phyloP scores from a whole-genome alignment of 2,888 invertebrate species.

The Vanessa cardui region DNA sequence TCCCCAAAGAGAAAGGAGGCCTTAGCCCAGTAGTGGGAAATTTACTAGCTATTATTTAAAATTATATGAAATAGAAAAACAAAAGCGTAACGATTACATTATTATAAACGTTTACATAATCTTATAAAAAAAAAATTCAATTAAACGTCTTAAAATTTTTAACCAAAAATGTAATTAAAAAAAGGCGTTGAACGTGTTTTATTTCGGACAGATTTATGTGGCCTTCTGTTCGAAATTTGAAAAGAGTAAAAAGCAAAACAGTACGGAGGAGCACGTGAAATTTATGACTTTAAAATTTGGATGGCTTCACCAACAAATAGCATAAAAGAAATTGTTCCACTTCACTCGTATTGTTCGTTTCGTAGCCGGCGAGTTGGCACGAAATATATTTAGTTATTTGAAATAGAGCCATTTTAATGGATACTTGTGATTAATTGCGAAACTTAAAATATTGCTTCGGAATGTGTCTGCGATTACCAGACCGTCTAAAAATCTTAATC shows the following conservation, averaged over 20 bases:
- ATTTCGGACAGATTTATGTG: conserved; percentile 34
- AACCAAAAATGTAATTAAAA: conserved; percentile 28
- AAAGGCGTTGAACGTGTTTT: conserved; percentile 31
- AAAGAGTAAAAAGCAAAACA: conserved; percentile 25
- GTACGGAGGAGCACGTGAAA: conserved; percentile 36
- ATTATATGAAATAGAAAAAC: too few relatives aligned
- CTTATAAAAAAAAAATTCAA: background rate
- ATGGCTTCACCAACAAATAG: conserved; percentile 39
- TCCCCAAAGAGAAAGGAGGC: too few relatives aligned
- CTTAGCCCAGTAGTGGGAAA: too few relatives aligned
- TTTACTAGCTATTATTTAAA: too few relatives aligned
- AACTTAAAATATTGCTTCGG: conserved; percentile 9
- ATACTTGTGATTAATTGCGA: conserved; percentile 27
- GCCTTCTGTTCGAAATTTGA: conserved; percentile 25
- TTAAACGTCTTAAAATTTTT: conserved; percentile 10
- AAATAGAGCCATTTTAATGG: conserved; percentile 35
- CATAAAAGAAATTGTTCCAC: conserved; percentile 34
- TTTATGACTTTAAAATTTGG: conserved; percentile 42
- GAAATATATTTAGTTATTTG: conserved; percentile 37
- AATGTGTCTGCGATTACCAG: conserved; percentile 11
- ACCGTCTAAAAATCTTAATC: conserved; percentile 6
- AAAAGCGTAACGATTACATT: too few relatives aligned
- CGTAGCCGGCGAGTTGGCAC: conserved; percentile 36
- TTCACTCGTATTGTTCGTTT: conserved; percentile 22
- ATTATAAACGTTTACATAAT: too few relatives aligned